Evolutionary conservation across 2,113 vertebrate species (phyloP).

Genomic region (Gopherus flavomarginatus): DNA sequence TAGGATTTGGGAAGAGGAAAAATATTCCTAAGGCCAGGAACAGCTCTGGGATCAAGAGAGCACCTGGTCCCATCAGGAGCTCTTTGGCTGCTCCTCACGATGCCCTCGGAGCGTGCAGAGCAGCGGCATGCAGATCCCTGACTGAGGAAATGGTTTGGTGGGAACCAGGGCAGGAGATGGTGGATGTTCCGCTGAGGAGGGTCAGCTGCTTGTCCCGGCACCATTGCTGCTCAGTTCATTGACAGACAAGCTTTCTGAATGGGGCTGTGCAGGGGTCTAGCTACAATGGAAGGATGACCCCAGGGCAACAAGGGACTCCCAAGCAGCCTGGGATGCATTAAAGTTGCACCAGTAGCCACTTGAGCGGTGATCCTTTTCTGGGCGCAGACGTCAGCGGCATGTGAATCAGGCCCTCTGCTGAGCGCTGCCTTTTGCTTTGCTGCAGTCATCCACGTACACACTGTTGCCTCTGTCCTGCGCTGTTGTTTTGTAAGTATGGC

Average conservation of each 20-base stretch:
- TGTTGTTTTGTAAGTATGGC: neutral
- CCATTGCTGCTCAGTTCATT: neutral
- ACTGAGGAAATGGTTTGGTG: neutral
- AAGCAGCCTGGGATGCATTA: neutral
- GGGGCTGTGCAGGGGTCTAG: neutral
- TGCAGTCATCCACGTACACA: neutral
- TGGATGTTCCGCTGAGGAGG: neutral
- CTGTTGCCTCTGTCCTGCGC: neutral
- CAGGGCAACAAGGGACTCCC: too few species aligned
- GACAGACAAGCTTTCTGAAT: too few species aligned
- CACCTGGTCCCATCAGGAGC: neutral
- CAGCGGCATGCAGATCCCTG: neutral
- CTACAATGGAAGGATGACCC: neutral
- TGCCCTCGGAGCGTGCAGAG: neutral
- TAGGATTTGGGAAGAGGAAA: neutral
- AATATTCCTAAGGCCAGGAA: neutral
- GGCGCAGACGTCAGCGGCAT: accelerated
- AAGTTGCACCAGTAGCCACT: neutral
- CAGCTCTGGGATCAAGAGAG: neutral
- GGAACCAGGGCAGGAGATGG: neutral
- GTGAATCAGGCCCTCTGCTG: neutral
- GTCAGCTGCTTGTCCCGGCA: neutral
- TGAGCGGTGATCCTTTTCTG: too few species aligned
- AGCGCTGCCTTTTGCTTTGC: neutral
- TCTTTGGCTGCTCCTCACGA: neutral